Conservation (phyloP, 2,113 vertebrate species). For the Pheucticus melanocephalus region DNA sequence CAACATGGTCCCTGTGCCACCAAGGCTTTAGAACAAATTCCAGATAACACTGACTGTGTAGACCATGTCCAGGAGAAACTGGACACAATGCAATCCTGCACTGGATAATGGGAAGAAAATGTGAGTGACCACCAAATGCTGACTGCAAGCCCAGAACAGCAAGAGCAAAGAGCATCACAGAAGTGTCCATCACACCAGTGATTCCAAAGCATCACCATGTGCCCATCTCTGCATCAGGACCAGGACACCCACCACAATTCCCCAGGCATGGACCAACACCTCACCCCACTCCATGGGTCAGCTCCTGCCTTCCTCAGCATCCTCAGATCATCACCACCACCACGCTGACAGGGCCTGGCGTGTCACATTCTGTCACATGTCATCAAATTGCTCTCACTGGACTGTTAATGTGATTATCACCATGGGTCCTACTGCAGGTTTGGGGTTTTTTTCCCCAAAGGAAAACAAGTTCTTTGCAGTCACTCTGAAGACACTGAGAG, state of each 20-base stretch:
- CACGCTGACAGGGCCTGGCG: background rate
- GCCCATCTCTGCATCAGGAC: background rate
- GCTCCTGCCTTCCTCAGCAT: background rate
- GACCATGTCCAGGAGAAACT: background rate
- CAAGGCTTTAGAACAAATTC: background rate
- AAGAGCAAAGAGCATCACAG: background rate
- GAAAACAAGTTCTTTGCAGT: background rate
- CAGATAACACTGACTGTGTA: background rate
- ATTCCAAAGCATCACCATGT: background rate
- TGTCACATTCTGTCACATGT: background rate
- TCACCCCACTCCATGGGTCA: background rate
- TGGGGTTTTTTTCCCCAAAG: background rate
- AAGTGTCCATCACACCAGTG: background rate
- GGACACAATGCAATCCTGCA: background rate
- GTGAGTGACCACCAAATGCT: background rate
- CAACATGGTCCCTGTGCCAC: background rate
- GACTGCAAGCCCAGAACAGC: background rate
- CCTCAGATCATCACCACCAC: background rate
- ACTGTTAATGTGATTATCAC: rapidly evolving
- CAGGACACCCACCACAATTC: background rate
- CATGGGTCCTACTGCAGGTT: background rate
- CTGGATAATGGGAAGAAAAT: background rate
- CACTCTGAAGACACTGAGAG: background rate
- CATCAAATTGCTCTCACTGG: background rate
- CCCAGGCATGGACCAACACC: background rate